These are phyloP conservation scores for Serrognathus titanus DNA, from an alignment of 2,888 invertebrate genomes.

Conservation along the genomic window DNA sequence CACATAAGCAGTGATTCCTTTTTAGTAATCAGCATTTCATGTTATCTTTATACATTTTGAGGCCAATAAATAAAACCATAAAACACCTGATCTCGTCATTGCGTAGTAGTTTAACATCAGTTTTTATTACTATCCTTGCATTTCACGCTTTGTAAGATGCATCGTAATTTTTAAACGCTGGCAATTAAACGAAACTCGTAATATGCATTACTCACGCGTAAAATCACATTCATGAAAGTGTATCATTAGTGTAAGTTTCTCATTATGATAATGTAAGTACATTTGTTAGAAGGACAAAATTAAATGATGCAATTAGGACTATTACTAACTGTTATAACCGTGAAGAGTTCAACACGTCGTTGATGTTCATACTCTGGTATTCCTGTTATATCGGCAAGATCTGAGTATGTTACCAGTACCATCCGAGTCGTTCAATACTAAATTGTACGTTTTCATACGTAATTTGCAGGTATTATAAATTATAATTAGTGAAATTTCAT, in stretches of 20 bases:
- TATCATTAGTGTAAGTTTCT: conserved; percentile 15
- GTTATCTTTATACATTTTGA: no score
- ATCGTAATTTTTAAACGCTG: no score
- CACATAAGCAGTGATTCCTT: no score
- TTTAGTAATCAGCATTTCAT: no score
- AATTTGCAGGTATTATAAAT: conserved; percentile 21
- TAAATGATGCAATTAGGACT: conserved; percentile 17
- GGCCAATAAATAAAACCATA: no score
- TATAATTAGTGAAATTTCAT: conserved; percentile 20
- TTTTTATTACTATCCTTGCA: no score
- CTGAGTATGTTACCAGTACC: background rate
- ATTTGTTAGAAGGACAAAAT: conserved; percentile 20
- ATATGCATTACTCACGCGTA: background rate
- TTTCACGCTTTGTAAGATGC: no score
- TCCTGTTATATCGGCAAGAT: conserved; percentile 1
- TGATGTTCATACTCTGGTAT: conserved; percentile 11
- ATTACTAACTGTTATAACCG: conserved; percentile 18
- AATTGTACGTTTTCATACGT: background rate
- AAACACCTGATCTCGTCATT: no score
- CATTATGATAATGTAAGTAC: conserved; percentile 16
- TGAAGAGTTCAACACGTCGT: conserved; percentile 9
- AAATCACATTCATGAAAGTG: conserved; percentile 17
- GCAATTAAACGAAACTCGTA: no score
- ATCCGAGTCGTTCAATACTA: background rate
- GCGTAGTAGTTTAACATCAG: no score